A percentile compares a stretch with the other conserved stretches of the same genome.
phyloP scores from a whole-genome alignment of 2,797 vertebrate species.

The Anguilla obscura region DNA sequence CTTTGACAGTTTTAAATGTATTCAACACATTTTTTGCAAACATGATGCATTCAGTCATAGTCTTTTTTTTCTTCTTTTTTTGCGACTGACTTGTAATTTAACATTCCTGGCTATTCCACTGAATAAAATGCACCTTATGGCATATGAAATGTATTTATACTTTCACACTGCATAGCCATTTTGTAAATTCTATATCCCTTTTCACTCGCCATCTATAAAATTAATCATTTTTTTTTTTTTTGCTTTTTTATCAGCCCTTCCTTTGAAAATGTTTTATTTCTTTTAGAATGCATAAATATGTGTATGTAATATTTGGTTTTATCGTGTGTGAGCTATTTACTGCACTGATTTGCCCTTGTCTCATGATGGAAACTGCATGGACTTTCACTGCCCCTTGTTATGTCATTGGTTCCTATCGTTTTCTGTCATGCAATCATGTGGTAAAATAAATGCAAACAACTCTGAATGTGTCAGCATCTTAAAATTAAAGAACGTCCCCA shows the following conservation, averaged over 20 bases:
- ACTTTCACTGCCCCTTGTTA: not conserved
- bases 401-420: not conserved
- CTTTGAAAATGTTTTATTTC: not conserved
- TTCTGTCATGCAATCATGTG: slow-evolving; percentile 10
- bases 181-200: not conserved
- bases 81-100: not conserved
- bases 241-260: no score
- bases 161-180: not conserved
- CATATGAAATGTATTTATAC: not conserved
- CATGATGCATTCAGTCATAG: not conserved
- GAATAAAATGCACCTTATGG: not conserved
- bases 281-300: not conserved
- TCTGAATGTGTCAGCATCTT: not conserved
- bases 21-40: not conserved
- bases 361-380: not conserved
- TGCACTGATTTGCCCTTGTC: slow-evolving; percentile 16
- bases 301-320: not conserved
- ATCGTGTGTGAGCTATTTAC: not conserved
- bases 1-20: not conserved
- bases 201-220: not conserved
- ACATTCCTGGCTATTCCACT: not conserved
- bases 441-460: not conserved
- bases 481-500: not conserved
- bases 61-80: not conserved
- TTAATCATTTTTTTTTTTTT: not conserved